Base-by-base conservation (phyloP, 1,140 invertebrate genomes). In the Hycleus cichorii region DNA sequence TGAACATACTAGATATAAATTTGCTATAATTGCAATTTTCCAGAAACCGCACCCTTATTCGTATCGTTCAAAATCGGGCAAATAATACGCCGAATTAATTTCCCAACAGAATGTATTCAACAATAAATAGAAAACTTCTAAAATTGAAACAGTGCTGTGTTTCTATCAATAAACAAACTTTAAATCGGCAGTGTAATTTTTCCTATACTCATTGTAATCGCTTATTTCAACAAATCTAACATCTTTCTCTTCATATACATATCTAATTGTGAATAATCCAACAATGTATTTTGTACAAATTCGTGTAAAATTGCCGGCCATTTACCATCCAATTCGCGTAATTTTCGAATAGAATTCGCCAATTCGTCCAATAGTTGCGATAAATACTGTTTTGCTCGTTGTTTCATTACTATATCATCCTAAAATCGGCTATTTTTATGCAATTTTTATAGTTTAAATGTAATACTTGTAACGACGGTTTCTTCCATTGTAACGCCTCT, bases 401-500 rank as follows among this genome's bases (percentile, higher is more conserved):
- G 84, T 49, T 88, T 78, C 76, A 81, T 81, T 57, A 81, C 78
- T 54, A 82, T 75, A 66, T 88, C 85, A 59, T 88, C 85, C 84
- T 88, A 57, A n/a, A 73, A 72, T 60, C 10, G n/a, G 0, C 18
- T 18, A 18, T 18, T 18, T 18, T 18, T 1, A 18, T 18, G 18
- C 18, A 18, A 18, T 18, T 18, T 18, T 18, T 18, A 18, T 18
- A 18, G 18, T 18, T 18, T 18, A 18, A 18, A 18, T 18, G 18
- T 18, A 18, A 18, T 18, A 18, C 18, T 18, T 18, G n/a, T 1
- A 24, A 27, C 7, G 4, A 3, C 48, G 80, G 79, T 66, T 82
- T 82, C 64, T 86, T 84, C 81, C 86, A 91, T 60, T 90, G 88
- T n/a, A 93, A 69, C 10, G 89, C 89, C 76, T 93, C 89, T 75